Percentiles rank a stretch among this genome's conserved stretches.
Conservation (phyloP, 1,140 invertebrate genomes). For the Octopus sinensis region DNA sequence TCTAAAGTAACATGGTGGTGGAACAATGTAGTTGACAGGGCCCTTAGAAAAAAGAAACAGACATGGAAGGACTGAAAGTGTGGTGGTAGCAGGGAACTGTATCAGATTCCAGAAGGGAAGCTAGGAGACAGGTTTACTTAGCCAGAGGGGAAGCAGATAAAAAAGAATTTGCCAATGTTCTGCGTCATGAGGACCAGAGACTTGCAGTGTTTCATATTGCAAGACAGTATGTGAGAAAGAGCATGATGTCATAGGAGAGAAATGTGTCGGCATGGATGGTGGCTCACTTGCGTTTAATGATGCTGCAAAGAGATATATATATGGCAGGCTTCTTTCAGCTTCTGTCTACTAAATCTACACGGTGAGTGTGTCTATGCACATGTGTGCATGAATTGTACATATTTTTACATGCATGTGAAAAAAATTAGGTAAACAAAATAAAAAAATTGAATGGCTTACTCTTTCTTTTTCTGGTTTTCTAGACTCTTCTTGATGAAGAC, state of each 20-base stretch:
- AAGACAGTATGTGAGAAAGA: neutral
- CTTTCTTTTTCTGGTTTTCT: neutral
- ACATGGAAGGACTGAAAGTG: too few species aligned
- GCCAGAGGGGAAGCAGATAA: too few species aligned
- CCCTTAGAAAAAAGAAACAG: too few species aligned
- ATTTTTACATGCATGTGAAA: neutral
- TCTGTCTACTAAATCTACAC: neutral
- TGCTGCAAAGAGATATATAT: neutral
- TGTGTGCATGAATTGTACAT: neutral
- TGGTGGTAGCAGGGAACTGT: too few species aligned
- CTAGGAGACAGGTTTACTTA: too few species aligned
- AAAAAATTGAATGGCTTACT: neutral
- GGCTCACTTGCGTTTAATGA: neutral
- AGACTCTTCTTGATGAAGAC: neutral
- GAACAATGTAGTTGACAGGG: too few species aligned
- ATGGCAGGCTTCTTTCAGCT: neutral
- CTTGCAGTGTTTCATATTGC: too few species aligned
- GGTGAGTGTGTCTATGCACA: neutral
- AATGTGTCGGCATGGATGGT: neutral
- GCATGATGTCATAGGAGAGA: neutral
- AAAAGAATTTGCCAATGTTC: too few species aligned
- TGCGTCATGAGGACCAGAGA: too few species aligned
- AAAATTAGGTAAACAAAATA: constrained; percentile 24
- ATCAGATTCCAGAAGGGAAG: too few species aligned
- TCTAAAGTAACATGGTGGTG: too few species aligned